Conservation (phyloP, 2,113 vertebrate genomes). For the Coregonus clupeaformis region DNA sequence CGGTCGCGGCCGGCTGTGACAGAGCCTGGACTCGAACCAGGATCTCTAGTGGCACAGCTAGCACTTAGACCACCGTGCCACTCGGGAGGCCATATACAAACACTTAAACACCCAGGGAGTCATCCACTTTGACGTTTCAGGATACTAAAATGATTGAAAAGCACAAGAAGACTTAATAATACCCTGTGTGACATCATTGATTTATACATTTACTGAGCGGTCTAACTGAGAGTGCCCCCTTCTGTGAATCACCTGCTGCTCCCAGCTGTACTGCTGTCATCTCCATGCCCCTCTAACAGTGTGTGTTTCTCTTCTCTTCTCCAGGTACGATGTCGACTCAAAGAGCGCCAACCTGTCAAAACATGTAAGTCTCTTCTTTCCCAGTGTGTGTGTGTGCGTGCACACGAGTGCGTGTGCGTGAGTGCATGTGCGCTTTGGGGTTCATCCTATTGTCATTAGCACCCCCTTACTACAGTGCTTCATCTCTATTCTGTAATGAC, state of each 20-base stretch:
- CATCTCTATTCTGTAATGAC: slow-evolving; percentile 31
- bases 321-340: slow-evolving; percentile 96
- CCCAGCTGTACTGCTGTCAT: slow-evolving; percentile 52
- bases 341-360: slow-evolving; percentile 96
- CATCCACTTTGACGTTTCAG: not conserved
- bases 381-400: slow-evolving; percentile 4
- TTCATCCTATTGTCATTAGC: not conserved
- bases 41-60: no score
- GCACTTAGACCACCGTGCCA: no score
- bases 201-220: not conserved
- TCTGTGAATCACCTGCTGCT: slow-evolving; percentile 38
- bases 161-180: not conserved
- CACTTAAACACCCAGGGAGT: not conserved
- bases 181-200: not conserved
- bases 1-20: no score
- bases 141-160: not conserved
- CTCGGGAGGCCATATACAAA: no score
- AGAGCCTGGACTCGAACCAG: no score
- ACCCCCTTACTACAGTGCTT: slow-evolving; percentile 3
- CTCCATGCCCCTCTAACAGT: slow-evolving; percentile 19
- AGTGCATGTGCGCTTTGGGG: not conserved
- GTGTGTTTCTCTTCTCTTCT: slow-evolving; percentile 34
- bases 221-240: not conserved
- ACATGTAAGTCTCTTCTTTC: slow-evolving; percentile 80
- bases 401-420: not conserved